A percentile compares a stretch with the other conserved stretches of the same genome.
These are phyloP conservation scores for Hyalella azteca DNA, from an alignment of 2,888 invertebrate genomes.

Conservation along the genomic window DNA sequence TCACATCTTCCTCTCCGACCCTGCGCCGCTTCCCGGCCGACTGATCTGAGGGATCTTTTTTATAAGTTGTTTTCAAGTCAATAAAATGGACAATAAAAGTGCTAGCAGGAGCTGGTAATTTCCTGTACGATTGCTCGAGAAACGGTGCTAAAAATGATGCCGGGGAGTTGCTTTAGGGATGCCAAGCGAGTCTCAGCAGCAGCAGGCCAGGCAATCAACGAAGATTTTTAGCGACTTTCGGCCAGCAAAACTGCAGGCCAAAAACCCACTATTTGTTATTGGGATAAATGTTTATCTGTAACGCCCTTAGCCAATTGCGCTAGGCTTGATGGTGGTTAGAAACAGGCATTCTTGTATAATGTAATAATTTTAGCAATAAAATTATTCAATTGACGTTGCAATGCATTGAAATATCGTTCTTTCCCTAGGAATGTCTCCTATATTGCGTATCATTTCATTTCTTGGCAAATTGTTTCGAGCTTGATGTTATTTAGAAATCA, in stretches of 20 bases:
- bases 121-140: slow-evolving; percentile 34
- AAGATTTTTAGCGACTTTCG: slow-evolving; percentile 23
- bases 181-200: not conserved
- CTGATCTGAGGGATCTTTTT: slow-evolving; percentile 36
- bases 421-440: too few species aligned
- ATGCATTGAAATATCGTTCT: too few species aligned
- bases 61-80: slow-evolving; percentile 37
- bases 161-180: slow-evolving; percentile 32
- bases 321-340: too few species aligned
- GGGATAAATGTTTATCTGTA: not conserved
- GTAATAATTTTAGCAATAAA: too few species aligned
- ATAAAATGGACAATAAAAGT: slow-evolving; percentile 37
- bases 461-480: too few species aligned
- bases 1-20: not conserved
- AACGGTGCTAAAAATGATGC: slow-evolving; percentile 33
- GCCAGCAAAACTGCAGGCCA: not conserved
- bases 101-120: slow-evolving; percentile 37
- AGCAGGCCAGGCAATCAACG: slow-evolving; percentile 13
- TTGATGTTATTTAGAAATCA: too few species aligned
- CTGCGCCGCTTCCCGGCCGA: slow-evolving; percentile 7
- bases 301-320: not conserved
- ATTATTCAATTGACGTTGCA: too few species aligned
- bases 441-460: too few species aligned
- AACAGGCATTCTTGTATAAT: too few species aligned
- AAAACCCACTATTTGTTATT: not conserved